Evolutionary conservation across 2,888 invertebrate genomes (phyloP), one percentile per base, ranked within the genome.

Genomic region (Physocephala rufipes): DNA sequence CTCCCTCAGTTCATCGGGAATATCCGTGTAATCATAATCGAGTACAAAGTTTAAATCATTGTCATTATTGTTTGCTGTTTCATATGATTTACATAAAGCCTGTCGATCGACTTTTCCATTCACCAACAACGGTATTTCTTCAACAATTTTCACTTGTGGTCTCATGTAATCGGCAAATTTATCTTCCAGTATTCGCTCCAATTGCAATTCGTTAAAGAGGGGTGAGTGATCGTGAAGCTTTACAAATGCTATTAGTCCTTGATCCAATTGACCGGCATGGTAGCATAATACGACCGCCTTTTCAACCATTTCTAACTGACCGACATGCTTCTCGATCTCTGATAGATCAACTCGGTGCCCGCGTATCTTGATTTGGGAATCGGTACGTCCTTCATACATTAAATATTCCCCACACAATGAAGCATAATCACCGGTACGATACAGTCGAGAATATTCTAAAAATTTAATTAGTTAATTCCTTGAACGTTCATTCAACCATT

Each of bases 81-180:
- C 92, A 79, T 93, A 95, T 82, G 89, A 89, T 80, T 91, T 91
- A 67, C 95, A 85, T 45, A 96, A 84, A 0, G 90, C 87, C 81
- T 95, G 95, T 47, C 95, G 88, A 84, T 96, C 95, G 9, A 92
- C 92, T 87, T 96, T 96, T 0, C 95, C 96, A 82, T 95, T 96
- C 0, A 94, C 93, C 43, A 95, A 87, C 30, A 94, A 86, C 0
- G 95, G 95, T 68, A 96, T 89, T n/a, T 84, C 89, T 24, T 94
- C 92, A 15, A 95, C 85, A 1, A 92, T 86, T 24, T 93, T 89
- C 0, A 93, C 89, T 87, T 93, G 92, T 0, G 95, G 95, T 21
- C 93, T 88, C 93, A 95, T 94, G 79, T 95, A 95, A 7, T 90
- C 87, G 0, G 93, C 91, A 5, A 95, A 86, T 69, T 88, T 88